These are phyloP conservation scores for Drosophila setifemur DNA, from an alignment of 1,140 invertebrate species.

Conservation along the genomic window DNA sequence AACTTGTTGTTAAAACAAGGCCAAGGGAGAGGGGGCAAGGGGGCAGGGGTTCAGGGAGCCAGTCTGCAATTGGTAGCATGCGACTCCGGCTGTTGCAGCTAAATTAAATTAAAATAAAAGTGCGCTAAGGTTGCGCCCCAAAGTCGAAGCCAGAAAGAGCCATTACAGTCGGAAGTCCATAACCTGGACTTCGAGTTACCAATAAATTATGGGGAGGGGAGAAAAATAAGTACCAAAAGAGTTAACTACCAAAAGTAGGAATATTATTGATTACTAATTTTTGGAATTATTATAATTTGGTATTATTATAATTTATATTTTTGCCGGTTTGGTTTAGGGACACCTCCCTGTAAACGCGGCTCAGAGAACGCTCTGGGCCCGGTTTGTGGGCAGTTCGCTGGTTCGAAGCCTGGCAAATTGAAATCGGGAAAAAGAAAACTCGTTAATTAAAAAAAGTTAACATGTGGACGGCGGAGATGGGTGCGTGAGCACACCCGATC, in stretches of 20 bases:
- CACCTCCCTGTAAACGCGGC: too few species aligned
- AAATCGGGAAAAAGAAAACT: conserved; percentile 82
- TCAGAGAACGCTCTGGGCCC: conserved; percentile 38
- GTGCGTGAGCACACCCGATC: conserved; percentile 1
- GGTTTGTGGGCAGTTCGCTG: conserved; percentile 67
- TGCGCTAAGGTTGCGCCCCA: conserved; percentile 67
- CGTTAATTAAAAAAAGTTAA: conserved; percentile 82
- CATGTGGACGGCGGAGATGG: conserved; percentile 42
- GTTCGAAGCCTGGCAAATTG: conserved; percentile 65
- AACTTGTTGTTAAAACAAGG: conserved; percentile 45
- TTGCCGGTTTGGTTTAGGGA: too few species aligned
- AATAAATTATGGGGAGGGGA: too few species aligned
- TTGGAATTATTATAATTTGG: too few species aligned
- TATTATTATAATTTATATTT: too few species aligned
- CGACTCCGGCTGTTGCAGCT: conserved; percentile 53
- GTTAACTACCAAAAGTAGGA: too few species aligned
- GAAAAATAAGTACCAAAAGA: background rate
- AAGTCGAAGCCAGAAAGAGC: conserved; percentile 11
- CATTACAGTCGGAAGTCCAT: background rate
- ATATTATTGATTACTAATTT: too few species aligned
- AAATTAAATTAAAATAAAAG: conserved; percentile 77
- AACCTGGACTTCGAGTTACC: background rate
- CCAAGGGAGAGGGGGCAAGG: background rate
- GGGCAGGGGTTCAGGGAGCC: background rate
- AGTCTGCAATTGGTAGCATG: conserved; percentile 51